These are phyloP conservation scores for Diorhabda elongata DNA, from an alignment of 1,140 invertebrate species.

Conservation along the genomic window DNA sequence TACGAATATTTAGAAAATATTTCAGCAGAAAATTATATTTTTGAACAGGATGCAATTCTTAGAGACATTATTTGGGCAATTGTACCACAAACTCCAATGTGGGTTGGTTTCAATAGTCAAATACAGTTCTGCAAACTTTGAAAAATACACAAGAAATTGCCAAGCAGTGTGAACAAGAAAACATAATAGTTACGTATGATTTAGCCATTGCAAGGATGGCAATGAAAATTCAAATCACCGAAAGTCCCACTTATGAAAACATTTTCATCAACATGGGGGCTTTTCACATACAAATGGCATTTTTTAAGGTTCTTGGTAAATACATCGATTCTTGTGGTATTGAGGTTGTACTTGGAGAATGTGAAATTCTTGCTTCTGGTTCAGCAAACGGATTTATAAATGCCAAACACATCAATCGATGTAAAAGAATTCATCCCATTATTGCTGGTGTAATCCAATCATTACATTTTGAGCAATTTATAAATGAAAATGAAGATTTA, in stretches of 20 bases:
- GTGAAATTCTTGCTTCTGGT: slow-evolving; percentile 38
- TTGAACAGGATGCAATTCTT: too few relatives aligned
- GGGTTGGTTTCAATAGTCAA: too few relatives aligned
- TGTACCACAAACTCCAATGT: too few relatives aligned
- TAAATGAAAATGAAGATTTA: slow-evolving; percentile 21
- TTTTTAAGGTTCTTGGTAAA: slow-evolving; percentile 44
- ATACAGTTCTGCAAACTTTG: too few relatives aligned
- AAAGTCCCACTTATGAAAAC: not conserved
- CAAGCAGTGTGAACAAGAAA: too few relatives aligned
- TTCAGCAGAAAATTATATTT: too few relatives aligned
- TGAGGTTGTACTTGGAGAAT: slow-evolving; percentile 38
- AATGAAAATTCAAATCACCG: too few relatives aligned
- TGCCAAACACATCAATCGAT: slow-evolving; percentile 45
- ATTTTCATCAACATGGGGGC: slow-evolving; percentile 43
- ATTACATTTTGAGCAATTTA: slow-evolving; percentile 29
- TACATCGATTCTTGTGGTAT: slow-evolving; percentile 40
- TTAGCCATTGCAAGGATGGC: too few relatives aligned
- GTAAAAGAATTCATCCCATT: slow-evolving; percentile 43
- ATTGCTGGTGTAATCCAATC: slow-evolving; percentile 30
- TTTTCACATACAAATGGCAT: slow-evolving; percentile 45
- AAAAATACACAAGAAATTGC: too few relatives aligned
- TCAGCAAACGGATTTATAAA: slow-evolving; percentile 42
- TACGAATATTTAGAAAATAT: too few relatives aligned
- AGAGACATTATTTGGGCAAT: too few relatives aligned
- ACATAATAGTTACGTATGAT: too few relatives aligned